Conservation (phyloP, 2,888 invertebrate genomes). For the Heliconius sara region DNA sequence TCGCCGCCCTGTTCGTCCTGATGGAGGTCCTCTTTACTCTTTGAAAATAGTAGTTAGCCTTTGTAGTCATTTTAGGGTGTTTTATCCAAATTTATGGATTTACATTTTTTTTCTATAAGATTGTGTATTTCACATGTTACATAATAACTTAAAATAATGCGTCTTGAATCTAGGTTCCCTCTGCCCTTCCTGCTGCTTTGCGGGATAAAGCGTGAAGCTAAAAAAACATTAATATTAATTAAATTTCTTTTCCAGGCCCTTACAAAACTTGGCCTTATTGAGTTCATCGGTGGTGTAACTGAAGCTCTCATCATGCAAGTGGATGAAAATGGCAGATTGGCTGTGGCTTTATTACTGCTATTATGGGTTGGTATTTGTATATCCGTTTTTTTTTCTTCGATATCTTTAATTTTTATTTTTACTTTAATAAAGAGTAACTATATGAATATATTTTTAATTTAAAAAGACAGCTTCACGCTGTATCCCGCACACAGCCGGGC, state of each 20-base stretch:
- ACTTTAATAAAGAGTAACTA: no score
- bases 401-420: no score
- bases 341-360: constrained; percentile 90
- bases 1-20: constrained; percentile 93
- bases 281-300: constrained; percentile 91
- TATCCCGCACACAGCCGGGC: no score
- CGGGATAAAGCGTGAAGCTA: neutral
- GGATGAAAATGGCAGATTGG: constrained; percentile 86
- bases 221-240: neutral
- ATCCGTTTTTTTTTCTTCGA: no score
- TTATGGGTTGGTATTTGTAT: constrained; percentile 86
- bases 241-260: constrained; percentile 84
- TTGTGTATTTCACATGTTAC: no score
- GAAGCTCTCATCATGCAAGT: constrained; percentile 87
- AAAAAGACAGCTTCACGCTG: no score
- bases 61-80: no score
- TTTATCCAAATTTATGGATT: neutral
- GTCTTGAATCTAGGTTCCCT: neutral
- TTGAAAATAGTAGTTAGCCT: no score
- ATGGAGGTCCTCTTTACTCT: constrained; percentile 82
- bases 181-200: neutral
- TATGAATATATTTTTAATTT: no score
- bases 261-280: constrained; percentile 90
- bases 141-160: neutral
- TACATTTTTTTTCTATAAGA: no score